Percentiles rank a stretch among this genome's conserved stretches.
Conservation (phyloP, 2,113 vertebrate genomes). For the Castor canadensis region DNA sequence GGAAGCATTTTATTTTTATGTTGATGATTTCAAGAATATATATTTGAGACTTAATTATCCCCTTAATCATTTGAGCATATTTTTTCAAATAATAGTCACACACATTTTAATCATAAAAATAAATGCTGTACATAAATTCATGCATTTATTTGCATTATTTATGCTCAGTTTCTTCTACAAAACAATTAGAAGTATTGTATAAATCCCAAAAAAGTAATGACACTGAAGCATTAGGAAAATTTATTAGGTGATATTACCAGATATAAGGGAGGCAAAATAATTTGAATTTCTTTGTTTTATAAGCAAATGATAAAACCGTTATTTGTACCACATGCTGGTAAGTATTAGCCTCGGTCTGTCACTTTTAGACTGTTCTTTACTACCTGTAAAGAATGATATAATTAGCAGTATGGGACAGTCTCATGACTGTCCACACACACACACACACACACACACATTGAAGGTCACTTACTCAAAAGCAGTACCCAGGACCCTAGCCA, state of each 20-base stretch:
- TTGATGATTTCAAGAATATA: background rate
- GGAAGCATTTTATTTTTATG: background rate
- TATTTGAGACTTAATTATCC: background rate
- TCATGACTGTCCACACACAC: background rate
- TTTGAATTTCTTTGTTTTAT: background rate
- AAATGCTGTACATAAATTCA: background rate
- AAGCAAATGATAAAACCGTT: background rate
- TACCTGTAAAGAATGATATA: background rate
- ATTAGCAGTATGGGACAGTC: background rate
- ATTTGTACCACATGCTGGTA: background rate
- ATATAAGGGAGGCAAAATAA: background rate
- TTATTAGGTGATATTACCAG: background rate
- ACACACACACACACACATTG: background rate
- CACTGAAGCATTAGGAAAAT: background rate
- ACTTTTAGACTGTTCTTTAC: background rate
- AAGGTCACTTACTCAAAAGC: background rate
- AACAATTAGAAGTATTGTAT: background rate
- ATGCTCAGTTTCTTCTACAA: background rate
- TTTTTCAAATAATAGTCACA: slow-evolving; percentile 11
- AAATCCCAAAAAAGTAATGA: background rate
- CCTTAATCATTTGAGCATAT: background rate
- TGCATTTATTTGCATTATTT: background rate
- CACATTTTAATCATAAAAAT: background rate
- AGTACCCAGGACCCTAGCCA: accelerated
- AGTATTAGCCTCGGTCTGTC: background rate